Conservation (phyloP, 2,888 invertebrate species). For the Metallyticus violacea region DNA sequence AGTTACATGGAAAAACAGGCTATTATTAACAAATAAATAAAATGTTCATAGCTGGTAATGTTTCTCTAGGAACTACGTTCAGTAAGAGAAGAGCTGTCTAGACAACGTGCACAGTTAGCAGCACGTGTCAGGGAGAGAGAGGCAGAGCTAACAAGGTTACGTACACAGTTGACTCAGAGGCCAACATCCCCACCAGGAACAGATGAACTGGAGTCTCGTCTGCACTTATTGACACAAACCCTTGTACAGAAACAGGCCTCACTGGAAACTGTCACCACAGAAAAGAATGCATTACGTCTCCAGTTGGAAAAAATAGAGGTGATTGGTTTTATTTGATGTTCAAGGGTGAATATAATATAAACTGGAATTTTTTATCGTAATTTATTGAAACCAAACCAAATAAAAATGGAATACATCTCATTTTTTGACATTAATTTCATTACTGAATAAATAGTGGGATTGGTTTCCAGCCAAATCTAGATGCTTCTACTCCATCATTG, state of each 20-base stretch:
- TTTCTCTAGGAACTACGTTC: constrained; percentile 56
- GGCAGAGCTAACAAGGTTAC: constrained; percentile 54
- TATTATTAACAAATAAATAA: no score
- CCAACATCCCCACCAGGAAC: constrained; percentile 41
- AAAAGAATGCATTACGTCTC: constrained; percentile 79
- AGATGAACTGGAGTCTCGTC: constrained; percentile 50
- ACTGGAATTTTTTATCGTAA: no score
- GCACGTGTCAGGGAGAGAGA: constrained; percentile 55
- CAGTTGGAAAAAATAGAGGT: constrained; percentile 81
- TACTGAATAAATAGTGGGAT: neutral
- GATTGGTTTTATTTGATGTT: no score
- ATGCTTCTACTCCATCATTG: neutral
- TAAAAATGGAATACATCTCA: no score
- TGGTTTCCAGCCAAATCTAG: neutral
- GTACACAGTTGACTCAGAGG: constrained; percentile 50
- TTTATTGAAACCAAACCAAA: no score
- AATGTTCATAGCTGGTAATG: no score
- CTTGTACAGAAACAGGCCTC: constrained; percentile 82
- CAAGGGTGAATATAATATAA: no score
- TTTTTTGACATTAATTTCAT: no score
- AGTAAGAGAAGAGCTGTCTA: constrained; percentile 53
- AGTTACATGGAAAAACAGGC: no score
- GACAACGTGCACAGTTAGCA: constrained; percentile 51
- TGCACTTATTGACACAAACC: constrained; percentile 71
- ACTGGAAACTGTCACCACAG: constrained; percentile 78